A percentile compares a stretch with the other conserved stretches of the same genome.
These are phyloP conservation scores for Balearica regulorum DNA, from an alignment of 2,797 vertebrate species.

Conservation along the genomic window DNA sequence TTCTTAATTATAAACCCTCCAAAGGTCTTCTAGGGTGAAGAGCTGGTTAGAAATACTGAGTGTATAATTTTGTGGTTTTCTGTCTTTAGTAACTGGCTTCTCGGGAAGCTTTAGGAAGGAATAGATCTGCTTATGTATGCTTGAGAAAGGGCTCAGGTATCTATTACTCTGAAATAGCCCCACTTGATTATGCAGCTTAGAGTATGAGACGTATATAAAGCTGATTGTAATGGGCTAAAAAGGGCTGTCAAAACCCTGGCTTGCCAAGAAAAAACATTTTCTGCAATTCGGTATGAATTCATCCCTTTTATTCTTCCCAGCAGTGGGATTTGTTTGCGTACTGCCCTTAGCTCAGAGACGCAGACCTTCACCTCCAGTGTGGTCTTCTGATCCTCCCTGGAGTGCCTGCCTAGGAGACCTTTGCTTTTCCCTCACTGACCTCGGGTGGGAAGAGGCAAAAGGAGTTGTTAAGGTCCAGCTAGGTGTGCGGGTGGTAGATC, in stretches of 20 bases:
- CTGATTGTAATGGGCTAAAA: neutral
- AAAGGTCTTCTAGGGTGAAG: conserved; percentile 40
- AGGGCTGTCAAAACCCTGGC: neutral
- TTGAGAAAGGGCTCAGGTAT: neutral
- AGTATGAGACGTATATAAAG: neutral
- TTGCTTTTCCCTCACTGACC: neutral
- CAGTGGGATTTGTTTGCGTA: neutral
- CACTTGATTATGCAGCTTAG: neutral
- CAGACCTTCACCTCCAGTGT: neutral
- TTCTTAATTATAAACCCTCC: conserved; percentile 19
- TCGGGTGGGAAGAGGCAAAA: neutral
- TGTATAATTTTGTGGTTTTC: conserved; percentile 49
- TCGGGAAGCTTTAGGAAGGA: neutral
- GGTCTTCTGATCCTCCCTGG: neutral
- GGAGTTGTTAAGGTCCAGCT: neutral
- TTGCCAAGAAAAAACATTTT: neutral
- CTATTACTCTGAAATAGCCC: neutral
- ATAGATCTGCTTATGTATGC: neutral
- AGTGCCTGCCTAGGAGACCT: neutral
- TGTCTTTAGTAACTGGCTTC: conserved; percentile 36
- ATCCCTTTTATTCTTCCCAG: neutral
- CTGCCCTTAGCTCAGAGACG: neutral
- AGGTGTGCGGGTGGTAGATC: neutral
- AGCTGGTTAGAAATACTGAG: neutral
- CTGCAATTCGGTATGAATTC: neutral